Evolutionary conservation across 2,797 vertebrate genomes (phyloP), one percentile per base, ranked within the genome.

Genomic region (Corythornis leucogaster): DNA sequence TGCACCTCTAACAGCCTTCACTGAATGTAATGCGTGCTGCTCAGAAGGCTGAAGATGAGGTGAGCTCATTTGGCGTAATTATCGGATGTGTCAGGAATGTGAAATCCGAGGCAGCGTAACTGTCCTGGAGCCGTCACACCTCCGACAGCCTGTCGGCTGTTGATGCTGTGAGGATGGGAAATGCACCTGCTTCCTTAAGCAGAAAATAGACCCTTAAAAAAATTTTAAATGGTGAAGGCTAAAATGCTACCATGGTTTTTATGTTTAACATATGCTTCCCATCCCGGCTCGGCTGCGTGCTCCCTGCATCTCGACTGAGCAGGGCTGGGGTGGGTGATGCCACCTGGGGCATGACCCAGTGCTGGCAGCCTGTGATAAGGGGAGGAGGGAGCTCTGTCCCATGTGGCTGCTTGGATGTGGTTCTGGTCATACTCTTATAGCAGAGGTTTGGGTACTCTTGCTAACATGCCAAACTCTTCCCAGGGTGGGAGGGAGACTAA

Each of bases 41-140:
- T 96, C 76, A 74, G 89, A 82, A 73, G 77, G 92, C 85, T 94
- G 86, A 38, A 71, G 93, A 81, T 82, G 90, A 95, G 95, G 95
- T 96, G 92, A 96, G 87, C 95, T 97, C 96, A 80, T 97, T 97
- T 95, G 94, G 94, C 85, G 74, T 96, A 97, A 97, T 96, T 96
- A 96, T 89, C 8, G 8, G 76, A 95, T 95, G 92, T 95, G 96
- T 95, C 95, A 96, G 93, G 93, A 95, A 95, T 95, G 93, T 95
- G 95, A 93, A 96, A 94, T 93, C 75, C 40, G 18, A 85, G 82
- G 95, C 95, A 89, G 89, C 8, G 84, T 79, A 93, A 93, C 94
- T 95, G 94, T 95, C 90, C 95, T 88, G 85, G 94, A 96, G 93
- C 87, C 94, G 42, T 97, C 94, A 96, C 93, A 94, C 94, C 94